phyloP scores from a whole-genome alignment of 1,140 invertebrate genomes.

The Sarcophaga bullata region DNA sequence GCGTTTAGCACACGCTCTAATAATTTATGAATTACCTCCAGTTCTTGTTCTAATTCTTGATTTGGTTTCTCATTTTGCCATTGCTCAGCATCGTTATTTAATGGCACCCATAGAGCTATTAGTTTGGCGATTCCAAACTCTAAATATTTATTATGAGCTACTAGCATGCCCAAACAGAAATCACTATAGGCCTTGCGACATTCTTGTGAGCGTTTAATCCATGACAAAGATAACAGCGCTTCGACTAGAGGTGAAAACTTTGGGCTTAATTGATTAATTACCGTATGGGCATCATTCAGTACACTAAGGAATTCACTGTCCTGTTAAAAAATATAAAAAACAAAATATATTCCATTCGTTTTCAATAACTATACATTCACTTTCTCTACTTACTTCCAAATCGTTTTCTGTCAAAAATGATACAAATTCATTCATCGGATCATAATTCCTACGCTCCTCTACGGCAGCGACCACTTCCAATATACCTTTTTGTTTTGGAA shows the following conservation, averaged over 20 bases:
- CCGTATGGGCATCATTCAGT: conserved; percentile 69
- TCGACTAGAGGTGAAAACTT: conserved; percentile 72
- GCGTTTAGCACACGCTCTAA: conserved; percentile 56
- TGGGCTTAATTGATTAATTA: conserved; percentile 69
- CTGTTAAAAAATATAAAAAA: conserved; percentile 52
- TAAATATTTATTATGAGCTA: conserved; percentile 72
- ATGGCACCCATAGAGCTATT: conserved; percentile 69
- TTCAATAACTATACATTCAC: background rate
- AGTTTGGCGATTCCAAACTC: conserved; percentile 71
- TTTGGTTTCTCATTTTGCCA: conserved; percentile 63
- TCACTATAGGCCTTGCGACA: conserved; percentile 70
- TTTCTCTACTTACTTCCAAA: conserved; percentile 50
- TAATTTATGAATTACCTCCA: conserved; percentile 55
- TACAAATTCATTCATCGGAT: conserved; percentile 57
- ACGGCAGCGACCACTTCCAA: conserved; percentile 52
- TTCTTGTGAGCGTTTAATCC: conserved; percentile 67
- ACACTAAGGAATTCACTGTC: conserved; percentile 70
- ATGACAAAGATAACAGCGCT: conserved; percentile 71
- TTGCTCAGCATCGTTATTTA: conserved; percentile 47
- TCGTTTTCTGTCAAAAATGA: conserved; percentile 52
- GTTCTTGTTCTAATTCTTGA: conserved; percentile 51
- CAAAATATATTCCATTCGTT: background rate
- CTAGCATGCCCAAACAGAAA: conserved; percentile 73
- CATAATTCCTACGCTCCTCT: conserved; percentile 50
- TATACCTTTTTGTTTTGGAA: conserved; percentile 54